Percentiles rank a stretch among this genome's conserved stretches.
Conservation (phyloP, 2,113 vertebrate genomes). For the Tylochromis polylepis region DNA sequence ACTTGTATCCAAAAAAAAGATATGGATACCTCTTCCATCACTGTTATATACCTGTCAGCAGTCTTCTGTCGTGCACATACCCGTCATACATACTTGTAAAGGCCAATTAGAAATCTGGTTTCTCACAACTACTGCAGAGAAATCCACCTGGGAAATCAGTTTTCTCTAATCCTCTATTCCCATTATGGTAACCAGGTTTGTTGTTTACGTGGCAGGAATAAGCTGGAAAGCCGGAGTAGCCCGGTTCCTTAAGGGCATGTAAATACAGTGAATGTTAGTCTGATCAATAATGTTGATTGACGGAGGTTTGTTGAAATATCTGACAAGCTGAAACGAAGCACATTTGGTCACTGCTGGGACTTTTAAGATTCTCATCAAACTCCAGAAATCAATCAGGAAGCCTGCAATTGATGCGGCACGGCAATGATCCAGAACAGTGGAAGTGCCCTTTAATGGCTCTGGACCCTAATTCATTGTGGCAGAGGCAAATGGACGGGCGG, state of each 20-base stretch:
- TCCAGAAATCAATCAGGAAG: conserved; percentile 32
- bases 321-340: background rate
- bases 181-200: background rate
- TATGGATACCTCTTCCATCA: background rate
- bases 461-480: conserved; percentile 38
- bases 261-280: background rate
- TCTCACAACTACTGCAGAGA: background rate
- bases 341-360: background rate
- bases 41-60: background rate
- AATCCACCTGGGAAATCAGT: background rate
- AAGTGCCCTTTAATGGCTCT: conserved; percentile 37
- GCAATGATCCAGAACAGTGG: conserved; percentile 21
- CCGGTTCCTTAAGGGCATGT: background rate
- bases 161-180: background rate
- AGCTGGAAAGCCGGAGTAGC: background rate
- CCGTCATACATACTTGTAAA: background rate
- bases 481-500: conserved; percentile 34
- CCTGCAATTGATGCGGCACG: conserved; percentile 12
- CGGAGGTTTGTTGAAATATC: background rate
- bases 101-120: background rate
- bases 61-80: background rate
- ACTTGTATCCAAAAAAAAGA: background rate
- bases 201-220: background rate
- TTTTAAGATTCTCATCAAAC: conserved; percentile 33
- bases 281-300: background rate